Evolutionary conservation across 2,113 vertebrate species (phyloP).

Genomic region (Pseudorectes ferrugineus): DNA sequence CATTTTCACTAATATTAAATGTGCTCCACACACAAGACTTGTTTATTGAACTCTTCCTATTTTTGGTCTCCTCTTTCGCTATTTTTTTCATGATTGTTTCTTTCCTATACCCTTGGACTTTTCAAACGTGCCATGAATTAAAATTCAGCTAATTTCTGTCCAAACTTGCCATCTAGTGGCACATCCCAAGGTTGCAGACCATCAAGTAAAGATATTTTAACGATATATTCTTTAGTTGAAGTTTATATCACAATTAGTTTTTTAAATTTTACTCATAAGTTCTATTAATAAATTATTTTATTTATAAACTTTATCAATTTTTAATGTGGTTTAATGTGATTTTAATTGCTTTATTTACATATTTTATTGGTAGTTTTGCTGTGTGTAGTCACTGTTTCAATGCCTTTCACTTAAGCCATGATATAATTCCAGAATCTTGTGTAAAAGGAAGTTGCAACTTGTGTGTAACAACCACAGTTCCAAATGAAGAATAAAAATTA

Average conservation of each 20-base stretch:
- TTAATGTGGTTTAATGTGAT: not conserved
- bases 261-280: not conserved
- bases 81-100: fast-evolving
- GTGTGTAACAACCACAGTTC: not conserved
- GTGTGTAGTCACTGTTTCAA: not conserved
- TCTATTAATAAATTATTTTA: not conserved
- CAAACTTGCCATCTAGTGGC: constrained; percentile 60
- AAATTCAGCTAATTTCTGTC: not conserved
- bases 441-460: not conserved
- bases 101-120: not conserved
- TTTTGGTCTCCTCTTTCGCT: not conserved
- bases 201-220: not conserved
- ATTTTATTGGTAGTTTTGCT: not conserved
- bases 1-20: not conserved
- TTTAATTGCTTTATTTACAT: not conserved
- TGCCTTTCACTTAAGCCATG: not conserved
- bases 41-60: not conserved
- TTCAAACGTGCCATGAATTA: not conserved
- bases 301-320: fast-evolving
- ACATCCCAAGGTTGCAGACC: not conserved
- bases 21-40: not conserved
- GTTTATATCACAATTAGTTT: not conserved
- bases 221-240: not conserved
- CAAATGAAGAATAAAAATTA: not conserved
- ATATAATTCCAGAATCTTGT: not conserved